A percentile compares a stretch with the other conserved stretches of the same genome.
phyloP scores from a whole-genome alignment of 2,888 invertebrate species.

The Drosophila paranaensis region DNA sequence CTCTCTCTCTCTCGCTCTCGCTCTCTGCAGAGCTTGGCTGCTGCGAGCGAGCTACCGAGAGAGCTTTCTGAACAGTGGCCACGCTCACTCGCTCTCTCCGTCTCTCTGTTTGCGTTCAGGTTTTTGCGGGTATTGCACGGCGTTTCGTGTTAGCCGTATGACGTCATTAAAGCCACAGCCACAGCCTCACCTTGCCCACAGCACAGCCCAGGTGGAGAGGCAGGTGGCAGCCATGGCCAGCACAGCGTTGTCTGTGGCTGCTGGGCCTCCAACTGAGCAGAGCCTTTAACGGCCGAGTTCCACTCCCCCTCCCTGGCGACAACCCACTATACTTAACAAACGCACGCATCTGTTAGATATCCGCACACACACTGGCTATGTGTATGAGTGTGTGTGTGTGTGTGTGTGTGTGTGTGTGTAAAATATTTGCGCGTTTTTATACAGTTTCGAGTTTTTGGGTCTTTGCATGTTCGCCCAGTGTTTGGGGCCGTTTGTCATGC shows the following conservation, averaged over 20 bases:
- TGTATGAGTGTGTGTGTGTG: constrained; percentile 18
- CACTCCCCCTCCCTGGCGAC: neutral
- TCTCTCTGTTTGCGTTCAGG: constrained; percentile 32
- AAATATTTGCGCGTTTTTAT: constrained; percentile 73
- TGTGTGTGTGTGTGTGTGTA: constrained; percentile 22
- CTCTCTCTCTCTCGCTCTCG: neutral
- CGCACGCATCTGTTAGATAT: constrained; percentile 61
- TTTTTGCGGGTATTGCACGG: constrained; percentile 69
- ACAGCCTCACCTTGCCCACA: constrained; percentile 65
- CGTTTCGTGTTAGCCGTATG: constrained; percentile 61
- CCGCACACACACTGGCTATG: constrained; percentile 13
- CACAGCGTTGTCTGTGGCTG: constrained; percentile 22
- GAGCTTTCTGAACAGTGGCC: neutral
- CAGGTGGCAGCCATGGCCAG: constrained; percentile 46
- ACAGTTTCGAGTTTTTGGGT: constrained; percentile 39
- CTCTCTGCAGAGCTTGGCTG: constrained; percentile 46
- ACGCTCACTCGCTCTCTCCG: constrained; percentile 1
- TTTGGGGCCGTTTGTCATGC: constrained; percentile 71
- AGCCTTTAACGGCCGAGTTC: constrained; percentile 3
- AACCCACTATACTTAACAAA: constrained; percentile 12
- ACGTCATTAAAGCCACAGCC: constrained; percentile 71
- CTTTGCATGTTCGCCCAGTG: constrained; percentile 23
- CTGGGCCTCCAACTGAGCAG: constrained; percentile 17
- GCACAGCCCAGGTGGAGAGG: constrained; percentile 14
- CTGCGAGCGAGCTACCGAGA: constrained; percentile 34